A percentile compares a stretch with the other conserved stretches of the same genome.
These are phyloP conservation scores for Melanotaenia parkinsoni DNA, from an alignment of 2,797 vertebrate genomes.

Conservation along the genomic window DNA sequence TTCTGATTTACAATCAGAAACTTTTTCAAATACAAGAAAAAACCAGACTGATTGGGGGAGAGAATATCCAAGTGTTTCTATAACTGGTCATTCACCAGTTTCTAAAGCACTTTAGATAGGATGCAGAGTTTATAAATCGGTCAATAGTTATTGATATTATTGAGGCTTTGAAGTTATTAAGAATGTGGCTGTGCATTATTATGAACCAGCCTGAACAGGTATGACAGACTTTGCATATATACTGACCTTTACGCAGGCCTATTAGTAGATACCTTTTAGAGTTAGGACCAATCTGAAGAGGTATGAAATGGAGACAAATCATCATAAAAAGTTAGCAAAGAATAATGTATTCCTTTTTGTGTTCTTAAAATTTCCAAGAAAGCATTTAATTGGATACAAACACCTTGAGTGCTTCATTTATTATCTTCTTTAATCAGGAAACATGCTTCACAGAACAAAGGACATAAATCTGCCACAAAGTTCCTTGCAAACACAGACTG, in stretches of 20 bases:
- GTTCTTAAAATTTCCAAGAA: not conserved
- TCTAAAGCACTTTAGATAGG: not conserved
- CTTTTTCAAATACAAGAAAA: too few relatives aligned
- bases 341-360: too few relatives aligned
- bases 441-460: too few relatives aligned
- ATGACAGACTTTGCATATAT: not conserved
- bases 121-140: not conserved
- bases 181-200: not conserved
- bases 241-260: not conserved
- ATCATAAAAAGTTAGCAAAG: too few relatives aligned
- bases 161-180: not conserved
- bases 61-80: too few relatives aligned
- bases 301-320: not conserved
- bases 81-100: too few relatives aligned
- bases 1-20: not conserved
- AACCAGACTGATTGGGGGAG: too few relatives aligned
- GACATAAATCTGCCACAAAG: too few relatives aligned
- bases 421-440: too few relatives aligned
- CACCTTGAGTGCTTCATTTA: too few relatives aligned
- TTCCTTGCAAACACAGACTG: too few relatives aligned
- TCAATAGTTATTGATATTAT: not conserved
- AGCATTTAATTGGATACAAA: not conserved
- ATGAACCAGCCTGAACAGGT: not conserved
- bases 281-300: not conserved
- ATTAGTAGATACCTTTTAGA: not conserved